Percentiles rank a stretch among this genome's conserved stretches.
phyloP scores from a whole-genome alignment of 2,888 invertebrate genomes.

The Ophion obscuratus region DNA sequence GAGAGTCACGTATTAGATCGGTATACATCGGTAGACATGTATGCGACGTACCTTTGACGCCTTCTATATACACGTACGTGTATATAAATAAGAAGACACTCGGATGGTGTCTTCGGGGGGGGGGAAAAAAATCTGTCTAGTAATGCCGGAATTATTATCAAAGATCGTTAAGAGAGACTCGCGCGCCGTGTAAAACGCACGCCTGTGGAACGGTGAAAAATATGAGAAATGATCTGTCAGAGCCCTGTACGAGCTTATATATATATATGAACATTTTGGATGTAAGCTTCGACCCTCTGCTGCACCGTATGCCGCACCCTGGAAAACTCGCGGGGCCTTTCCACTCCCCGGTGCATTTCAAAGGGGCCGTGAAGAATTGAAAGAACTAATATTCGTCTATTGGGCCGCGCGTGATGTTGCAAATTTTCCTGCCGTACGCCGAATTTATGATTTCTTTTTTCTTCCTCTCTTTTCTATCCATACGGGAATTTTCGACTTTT shows the following conservation, averaged over 20 bases:
- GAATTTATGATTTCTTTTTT: slow-evolving; percentile 31
- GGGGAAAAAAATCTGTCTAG: slow-evolving; percentile 75
- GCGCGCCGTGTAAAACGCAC: slow-evolving; percentile 64
- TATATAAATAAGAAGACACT: slow-evolving; percentile 48
- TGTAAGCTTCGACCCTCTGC: slow-evolving; percentile 29
- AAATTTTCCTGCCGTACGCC: slow-evolving; percentile 58
- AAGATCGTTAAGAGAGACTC: slow-evolving; percentile 68
- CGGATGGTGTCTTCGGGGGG: slow-evolving; percentile 43
- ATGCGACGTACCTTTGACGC: slow-evolving; percentile 13
- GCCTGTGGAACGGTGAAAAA: slow-evolving; percentile 79
- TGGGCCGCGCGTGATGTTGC: slow-evolving; percentile 69
- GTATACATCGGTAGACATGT: neutral
- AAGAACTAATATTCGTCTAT: slow-evolving; percentile 64
- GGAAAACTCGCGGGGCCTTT: slow-evolving; percentile 54
- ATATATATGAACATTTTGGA: slow-evolving; percentile 69
- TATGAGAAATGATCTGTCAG: slow-evolving; percentile 85
- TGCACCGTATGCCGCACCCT: slow-evolving; percentile 41
- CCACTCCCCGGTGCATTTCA: slow-evolving; percentile 68
- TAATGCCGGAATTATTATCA: slow-evolving; percentile 79
- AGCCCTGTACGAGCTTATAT: slow-evolving; percentile 49
- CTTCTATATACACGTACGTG: slow-evolving; percentile 5
- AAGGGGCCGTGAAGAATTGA: slow-evolving; percentile 74
- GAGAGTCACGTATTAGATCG: slow-evolving; percentile 54
- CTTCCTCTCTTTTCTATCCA: slow-evolving; percentile 4
- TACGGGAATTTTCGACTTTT: slow-evolving; percentile 17